Percentiles rank a stretch among this genome's conserved stretches.
phyloP scores from a whole-genome alignment of 1,140 invertebrate species.

The Drosophila bipectinata region DNA sequence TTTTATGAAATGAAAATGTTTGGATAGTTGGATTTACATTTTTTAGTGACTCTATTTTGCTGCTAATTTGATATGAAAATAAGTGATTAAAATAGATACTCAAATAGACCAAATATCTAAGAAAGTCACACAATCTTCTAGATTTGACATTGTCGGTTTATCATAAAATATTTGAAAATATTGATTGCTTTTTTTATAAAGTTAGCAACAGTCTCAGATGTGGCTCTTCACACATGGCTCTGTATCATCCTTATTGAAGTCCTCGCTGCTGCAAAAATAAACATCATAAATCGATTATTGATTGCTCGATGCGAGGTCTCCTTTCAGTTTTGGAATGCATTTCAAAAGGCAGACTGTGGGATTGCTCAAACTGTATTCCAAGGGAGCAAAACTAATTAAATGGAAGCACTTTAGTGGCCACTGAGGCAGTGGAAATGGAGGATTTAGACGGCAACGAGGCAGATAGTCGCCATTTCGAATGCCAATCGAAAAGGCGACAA shows the following conservation, averaged over 20 bases:
- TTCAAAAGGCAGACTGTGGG: slow-evolving; percentile 34
- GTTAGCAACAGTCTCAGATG: background rate
- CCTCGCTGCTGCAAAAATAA: slow-evolving; percentile 41
- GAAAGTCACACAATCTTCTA: too few species aligned
- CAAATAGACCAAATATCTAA: background rate
- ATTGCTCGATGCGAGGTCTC: slow-evolving; percentile 37
- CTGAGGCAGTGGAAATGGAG: slow-evolving; percentile 1
- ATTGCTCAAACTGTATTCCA: slow-evolving; percentile 65
- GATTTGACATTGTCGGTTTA: too few species aligned
- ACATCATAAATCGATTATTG: slow-evolving; percentile 80
- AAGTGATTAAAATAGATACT: slow-evolving; percentile 3
- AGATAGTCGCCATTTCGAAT: slow-evolving; percentile 76
- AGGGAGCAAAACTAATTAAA: slow-evolving; percentile 77
- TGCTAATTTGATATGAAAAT: slow-evolving; percentile 36
- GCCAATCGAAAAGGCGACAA: slow-evolving; percentile 67
- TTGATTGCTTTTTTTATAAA: background rate
- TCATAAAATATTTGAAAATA: background rate
- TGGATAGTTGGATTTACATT: slow-evolving; percentile 49
- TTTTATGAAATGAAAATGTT: slow-evolving; percentile 52
- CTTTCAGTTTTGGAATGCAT: slow-evolving; percentile 28
- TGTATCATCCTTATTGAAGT: slow-evolving; percentile 1
- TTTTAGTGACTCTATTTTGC: slow-evolving; percentile 26
- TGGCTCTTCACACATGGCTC: too few species aligned
- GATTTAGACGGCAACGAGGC: slow-evolving; percentile 36
- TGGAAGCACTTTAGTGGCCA: slow-evolving; percentile 72